A percentile compares a stretch with the other conserved stretches of the same genome.
These are phyloP conservation scores for Cyphomyrmex costatus DNA, from an alignment of 1,140 invertebrate genomes.

Conservation along the genomic window DNA sequence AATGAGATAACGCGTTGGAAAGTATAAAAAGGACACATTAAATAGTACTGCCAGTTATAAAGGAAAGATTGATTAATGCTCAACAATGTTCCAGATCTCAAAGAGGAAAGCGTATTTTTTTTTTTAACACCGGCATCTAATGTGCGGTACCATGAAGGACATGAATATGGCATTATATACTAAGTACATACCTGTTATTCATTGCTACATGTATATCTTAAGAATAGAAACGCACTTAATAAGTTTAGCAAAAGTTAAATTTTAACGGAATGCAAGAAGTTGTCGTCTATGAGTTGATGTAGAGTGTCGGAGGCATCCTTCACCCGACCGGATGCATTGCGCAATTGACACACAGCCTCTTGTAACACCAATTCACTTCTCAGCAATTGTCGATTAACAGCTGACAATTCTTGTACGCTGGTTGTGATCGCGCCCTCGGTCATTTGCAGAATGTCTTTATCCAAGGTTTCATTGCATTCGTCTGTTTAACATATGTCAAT, in stretches of 20 bases:
- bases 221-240: constrained; percentile 50
- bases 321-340: constrained; percentile 78
- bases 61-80: constrained; percentile 81
- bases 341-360: constrained; percentile 83
- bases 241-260: constrained; percentile 75
- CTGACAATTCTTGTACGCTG: constrained; percentile 81
- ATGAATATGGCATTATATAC: constrained; percentile 62
- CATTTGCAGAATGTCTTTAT: constrained; percentile 81
- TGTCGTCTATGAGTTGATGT: constrained; percentile 80
- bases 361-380: constrained; percentile 84
- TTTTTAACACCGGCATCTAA: constrained; percentile 63
- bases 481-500: constrained; percentile 77
- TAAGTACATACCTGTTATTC: constrained; percentile 51
- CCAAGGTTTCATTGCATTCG: constrained; percentile 84
- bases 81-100: constrained; percentile 77
- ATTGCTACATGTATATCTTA: constrained; percentile 61
- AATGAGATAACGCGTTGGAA: constrained; percentile 71
- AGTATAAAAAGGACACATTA: constrained; percentile 78
- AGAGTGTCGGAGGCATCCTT: constrained; percentile 78
- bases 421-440: constrained; percentile 78
- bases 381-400: constrained; percentile 84
- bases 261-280: constrained; percentile 84
- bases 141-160: constrained; percentile 34
- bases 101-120: constrained; percentile 66
- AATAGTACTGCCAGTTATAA: constrained; percentile 85